Conservation (phyloP, 1,140 invertebrate species). For the Tetragonula clypearis region DNA sequence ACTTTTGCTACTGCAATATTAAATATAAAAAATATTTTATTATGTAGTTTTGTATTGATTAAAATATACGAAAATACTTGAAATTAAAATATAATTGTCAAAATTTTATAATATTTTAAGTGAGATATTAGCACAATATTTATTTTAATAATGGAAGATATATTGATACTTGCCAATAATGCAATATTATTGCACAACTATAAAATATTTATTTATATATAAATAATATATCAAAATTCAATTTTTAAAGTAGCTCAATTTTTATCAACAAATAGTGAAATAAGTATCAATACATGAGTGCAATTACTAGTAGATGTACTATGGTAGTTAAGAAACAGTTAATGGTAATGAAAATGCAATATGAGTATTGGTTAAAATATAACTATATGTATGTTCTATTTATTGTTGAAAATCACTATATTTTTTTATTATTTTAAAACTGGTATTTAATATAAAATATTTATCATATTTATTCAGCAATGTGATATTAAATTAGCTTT, state of each 20-base stretch:
- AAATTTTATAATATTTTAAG: not conserved
- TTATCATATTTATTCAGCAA: too few relatives aligned
- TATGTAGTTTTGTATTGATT: conserved; percentile 1
- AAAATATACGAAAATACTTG: not conserved
- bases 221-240: conserved; percentile 42
- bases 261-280: conserved; percentile 13
- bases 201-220: conserved; percentile 15
- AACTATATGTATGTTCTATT: conserved; percentile 1
- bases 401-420: conserved; percentile 4
- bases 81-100: not conserved
- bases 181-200: conserved; percentile 13
- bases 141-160: not conserved
- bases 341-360: conserved; percentile 1
- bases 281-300: conserved; percentile 8
- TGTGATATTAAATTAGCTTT: conserved; percentile 48
- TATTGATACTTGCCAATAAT: conserved; percentile 33
- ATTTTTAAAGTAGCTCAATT: conserved; percentile 29
- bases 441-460: conserved; percentile 41
- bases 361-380: conserved; percentile 8
- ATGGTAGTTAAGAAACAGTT: conserved; percentile 12
- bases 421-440: conserved; percentile 37
- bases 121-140: not conserved
- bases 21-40: conserved; percentile 1
- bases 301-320: conserved; percentile 18
- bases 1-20: not conserved